A percentile compares a stretch with the other conserved stretches of the same genome.
Evolutionary conservation across 2,797 vertebrate species (phyloP).

Genomic region (Acrossocheilus fasciatus): DNA sequence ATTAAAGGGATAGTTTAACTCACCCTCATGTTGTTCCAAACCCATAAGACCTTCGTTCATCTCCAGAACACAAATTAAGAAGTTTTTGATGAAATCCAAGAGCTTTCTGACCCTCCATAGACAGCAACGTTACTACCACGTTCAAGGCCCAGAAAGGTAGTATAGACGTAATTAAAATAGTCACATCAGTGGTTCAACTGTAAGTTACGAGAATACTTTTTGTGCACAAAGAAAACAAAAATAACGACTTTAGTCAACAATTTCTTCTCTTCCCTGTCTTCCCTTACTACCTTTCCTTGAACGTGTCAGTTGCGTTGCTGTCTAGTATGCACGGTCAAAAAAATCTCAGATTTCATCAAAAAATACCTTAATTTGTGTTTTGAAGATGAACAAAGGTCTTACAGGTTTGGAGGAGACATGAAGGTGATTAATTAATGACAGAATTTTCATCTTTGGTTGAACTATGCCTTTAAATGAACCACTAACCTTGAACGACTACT

Average conservation of each 20-base stretch:
- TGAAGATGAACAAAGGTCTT: neutral
- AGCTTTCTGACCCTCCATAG: neutral
- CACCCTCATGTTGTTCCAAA: too few species aligned
- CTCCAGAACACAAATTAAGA: neutral
- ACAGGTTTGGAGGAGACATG: neutral
- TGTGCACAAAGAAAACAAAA: neutral
- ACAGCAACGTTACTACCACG: neutral
- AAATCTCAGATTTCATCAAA: neutral
- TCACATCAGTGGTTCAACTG: neutral
- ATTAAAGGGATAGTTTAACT: too few species aligned
- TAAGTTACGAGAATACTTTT: neutral
- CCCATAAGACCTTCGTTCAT: neutral
- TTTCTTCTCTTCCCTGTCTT: neutral
- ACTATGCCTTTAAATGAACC: neutral
- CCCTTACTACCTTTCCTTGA: neutral
- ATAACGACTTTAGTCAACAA: neutral
- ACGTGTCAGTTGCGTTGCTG: neutral
- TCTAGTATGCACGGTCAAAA: neutral
- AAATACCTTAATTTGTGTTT: neutral
- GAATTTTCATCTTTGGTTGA: neutral
- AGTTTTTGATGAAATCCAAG: neutral
- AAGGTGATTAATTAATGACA: neutral
- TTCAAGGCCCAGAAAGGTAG: neutral
- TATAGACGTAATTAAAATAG: neutral
- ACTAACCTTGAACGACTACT: slow-evolving; percentile 70